Evolutionary conservation across 2,888 invertebrate species (phyloP), one percentile per base, ranked within the genome.

Genomic region (Eilema griseolum): DNA sequence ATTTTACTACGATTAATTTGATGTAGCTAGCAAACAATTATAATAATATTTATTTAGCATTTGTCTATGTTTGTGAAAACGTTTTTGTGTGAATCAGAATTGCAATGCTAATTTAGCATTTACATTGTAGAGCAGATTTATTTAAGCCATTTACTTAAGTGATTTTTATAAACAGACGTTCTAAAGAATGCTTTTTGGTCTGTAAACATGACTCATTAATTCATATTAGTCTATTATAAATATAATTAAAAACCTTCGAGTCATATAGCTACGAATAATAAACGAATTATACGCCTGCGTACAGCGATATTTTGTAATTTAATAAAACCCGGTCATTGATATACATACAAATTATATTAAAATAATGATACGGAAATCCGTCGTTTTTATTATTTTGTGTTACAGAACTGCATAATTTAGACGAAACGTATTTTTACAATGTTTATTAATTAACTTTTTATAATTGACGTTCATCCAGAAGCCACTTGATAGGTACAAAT

Each of bases 291-390:
- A 52, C 52, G 20, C n/a, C n/a, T 3, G 20, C 10, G 24, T 1
- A 26, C 26, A 14, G 24, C 24, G 23, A 24, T 37, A 37, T 28
- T 23, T 62, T 62, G 23, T 37, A 33, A 62, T 41, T 41, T 24
- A 61, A 28, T 28, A 61, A 61, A 61, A 61, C 61, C n/a, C 61
- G 61, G n/a, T 12, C n/a, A 33, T 16, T 28, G 28, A 33, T 20
- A 24, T 24, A 59, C 57, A 59, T 26, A 59, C 57, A 61, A 28
- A 12, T 5, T 61, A 33, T 33, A 61, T 61, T 61, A 52, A 20
- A 52, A 52, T 26, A 12, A 52, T 46, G 46, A 64, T 63, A 46
- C 12, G 46, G 63, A 63, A 41, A 63, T 64, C 63, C 46, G 46
- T 61, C 20, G 20, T 52, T 52, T 33, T 61, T 11, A n/a, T 33